Percentiles rank a stretch among this genome's conserved stretches.
phyloP scores from a whole-genome alignment of 1,140 invertebrate genomes.

The Aporrectodea caliginosa region DNA sequence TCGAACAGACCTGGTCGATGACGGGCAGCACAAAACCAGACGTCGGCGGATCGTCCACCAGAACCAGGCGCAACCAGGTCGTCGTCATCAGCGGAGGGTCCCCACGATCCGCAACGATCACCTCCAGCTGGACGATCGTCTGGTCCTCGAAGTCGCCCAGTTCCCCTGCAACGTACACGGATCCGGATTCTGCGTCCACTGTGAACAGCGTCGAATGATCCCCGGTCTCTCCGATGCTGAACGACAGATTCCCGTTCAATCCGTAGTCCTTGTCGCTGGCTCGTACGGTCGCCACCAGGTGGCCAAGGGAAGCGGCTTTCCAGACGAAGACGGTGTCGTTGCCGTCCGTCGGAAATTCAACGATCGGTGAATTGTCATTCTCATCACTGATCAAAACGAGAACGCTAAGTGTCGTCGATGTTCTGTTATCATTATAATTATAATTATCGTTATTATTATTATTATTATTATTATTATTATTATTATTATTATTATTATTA shows the following conservation, averaged over 20 bases:
- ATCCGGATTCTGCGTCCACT: background rate
- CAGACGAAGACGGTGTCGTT: constrained; percentile 24
- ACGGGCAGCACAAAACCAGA: background rate
- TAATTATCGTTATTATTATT: no score
- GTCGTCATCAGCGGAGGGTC: constrained; percentile 4
- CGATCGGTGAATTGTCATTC: constrained; percentile 26
- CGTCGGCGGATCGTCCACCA: background rate
- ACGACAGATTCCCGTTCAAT: constrained; percentile 10
- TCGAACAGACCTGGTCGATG: background rate
- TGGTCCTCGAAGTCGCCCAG: background rate
- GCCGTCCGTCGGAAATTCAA: constrained; percentile 15
- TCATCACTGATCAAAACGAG: constrained; percentile 6
- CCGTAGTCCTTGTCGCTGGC: constrained; percentile 17
- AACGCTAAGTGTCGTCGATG: background rate
- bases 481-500: no score
- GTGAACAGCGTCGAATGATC: background rate
- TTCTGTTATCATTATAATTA: background rate
- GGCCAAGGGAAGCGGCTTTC: background rate
- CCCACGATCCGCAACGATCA: constrained; percentile 16
- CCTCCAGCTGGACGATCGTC: constrained; percentile 12
- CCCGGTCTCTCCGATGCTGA: background rate
- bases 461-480: no score
- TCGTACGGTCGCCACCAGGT: background rate
- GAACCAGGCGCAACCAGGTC: background rate
- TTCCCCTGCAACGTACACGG: background rate